Conservation (phyloP, 2,888 invertebrate genomes). For the Neoaliturus tenellus region DNA sequence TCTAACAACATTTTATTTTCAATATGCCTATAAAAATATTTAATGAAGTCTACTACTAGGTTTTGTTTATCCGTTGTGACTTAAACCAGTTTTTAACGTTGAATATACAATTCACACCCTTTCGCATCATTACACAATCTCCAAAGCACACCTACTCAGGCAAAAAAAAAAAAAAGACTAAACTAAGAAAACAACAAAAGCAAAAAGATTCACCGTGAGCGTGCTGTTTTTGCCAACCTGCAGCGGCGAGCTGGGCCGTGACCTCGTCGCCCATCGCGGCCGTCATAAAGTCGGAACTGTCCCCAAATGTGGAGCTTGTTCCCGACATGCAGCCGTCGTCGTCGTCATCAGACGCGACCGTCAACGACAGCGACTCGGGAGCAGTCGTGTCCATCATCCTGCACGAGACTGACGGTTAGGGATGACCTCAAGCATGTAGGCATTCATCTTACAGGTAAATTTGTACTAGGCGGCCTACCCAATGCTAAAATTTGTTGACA, state of each 20-base stretch:
- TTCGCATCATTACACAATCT: neutral
- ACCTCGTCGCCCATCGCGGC: conserved; percentile 95
- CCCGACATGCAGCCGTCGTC: conserved; percentile 88
- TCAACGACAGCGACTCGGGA: conserved; percentile 62
- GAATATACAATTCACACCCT: neutral
- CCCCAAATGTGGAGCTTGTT: conserved; percentile 79
- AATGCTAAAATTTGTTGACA: too few species aligned
- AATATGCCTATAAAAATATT: too few species aligned
- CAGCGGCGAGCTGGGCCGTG: conserved; percentile 96
- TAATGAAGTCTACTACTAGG: too few species aligned
- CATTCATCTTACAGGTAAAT: too few species aligned
- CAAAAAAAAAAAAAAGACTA: neutral
- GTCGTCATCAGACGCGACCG: conserved; percentile 77
- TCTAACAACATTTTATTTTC: too few species aligned
- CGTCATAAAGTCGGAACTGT: conserved; percentile 88
- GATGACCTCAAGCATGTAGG: too few species aligned
- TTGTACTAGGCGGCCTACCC: too few species aligned
- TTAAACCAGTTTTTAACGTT: too few species aligned
- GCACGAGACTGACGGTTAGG: neutral
- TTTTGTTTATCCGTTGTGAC: too few species aligned
- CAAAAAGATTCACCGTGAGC: conserved; percentile 73
- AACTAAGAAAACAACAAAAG: conserved; percentile 61
- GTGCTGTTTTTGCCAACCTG: conserved; percentile 82
- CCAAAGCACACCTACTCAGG: conserved; percentile 10
- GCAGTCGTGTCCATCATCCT: conserved; percentile 64